Base-by-base conservation (phyloP, 2,888 invertebrate genomes). In the Pheosia gnoma region DNA sequence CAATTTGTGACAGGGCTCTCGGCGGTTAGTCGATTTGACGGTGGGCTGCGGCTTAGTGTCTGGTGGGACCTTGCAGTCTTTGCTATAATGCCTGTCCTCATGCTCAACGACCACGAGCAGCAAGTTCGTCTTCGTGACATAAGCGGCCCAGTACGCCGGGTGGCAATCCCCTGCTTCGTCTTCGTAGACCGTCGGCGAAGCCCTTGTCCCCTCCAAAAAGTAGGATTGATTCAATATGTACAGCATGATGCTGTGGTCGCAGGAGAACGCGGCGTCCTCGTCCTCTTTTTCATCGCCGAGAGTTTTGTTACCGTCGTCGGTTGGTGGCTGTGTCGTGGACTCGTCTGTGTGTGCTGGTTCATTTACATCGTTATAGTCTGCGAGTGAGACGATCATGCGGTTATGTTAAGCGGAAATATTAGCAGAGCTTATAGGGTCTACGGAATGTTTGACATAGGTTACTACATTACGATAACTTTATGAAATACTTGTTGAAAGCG, bases 81-180 rank as follows among this genome's bases (percentile, higher is more conserved):
- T 63, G 3, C 67, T 62, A 43, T 82, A 86, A 8, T 70, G 68
- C 62, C 73, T 80, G 3, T 81, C 75, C 2, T 82, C 80, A 4
- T 75, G 91, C 78, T 97, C 94, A 5, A 97, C 95, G 11, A 97
- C 96, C 57, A 98, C 94, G 67, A 98, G 87, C 45, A 98, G 81
- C 63, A 98, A 90, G 90, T 98, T 98, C 37, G 97, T 97, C 77
- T 96, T 95, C 0, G 96, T 95, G 49, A 98, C 95, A 79, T 95
- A 94, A 70, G 96, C 95, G 0, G 97, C 95, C 86, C 95, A 96
- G 83, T 96, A 97, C 4, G 90, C 83, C 0, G 92, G 91, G 59
- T 85, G 80, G 61, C 93, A 93, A 0, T 78, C 76, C 0, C 84
- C 84, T 0, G 79, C 72, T 47, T 82, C 75, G 39, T 90, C 88